Conservation (phyloP, 2,113 vertebrate genomes). For the Apus apus region DNA sequence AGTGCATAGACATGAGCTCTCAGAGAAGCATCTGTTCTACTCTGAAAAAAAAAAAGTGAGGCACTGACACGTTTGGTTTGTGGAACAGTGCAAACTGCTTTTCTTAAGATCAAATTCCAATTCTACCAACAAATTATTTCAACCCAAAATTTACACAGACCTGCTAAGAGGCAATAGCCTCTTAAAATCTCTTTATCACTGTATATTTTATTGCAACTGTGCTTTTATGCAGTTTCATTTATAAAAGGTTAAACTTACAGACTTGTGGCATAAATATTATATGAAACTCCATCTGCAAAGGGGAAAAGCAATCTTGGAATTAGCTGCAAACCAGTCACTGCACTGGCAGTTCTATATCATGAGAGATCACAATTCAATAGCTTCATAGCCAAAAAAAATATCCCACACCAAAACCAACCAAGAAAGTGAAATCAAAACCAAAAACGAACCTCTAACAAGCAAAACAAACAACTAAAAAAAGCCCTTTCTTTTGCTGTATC, state of each 20-base stretch:
- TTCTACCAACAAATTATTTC: background rate
- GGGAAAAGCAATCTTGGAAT: background rate
- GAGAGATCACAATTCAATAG: background rate
- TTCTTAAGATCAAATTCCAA: background rate
- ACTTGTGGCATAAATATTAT: background rate
- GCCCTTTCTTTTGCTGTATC: background rate
- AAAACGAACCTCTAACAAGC: background rate
- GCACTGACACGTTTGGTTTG: background rate
- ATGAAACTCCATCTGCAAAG: background rate
- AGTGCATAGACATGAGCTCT: rapidly evolving
- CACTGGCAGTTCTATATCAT: background rate
- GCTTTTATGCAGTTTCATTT: background rate
- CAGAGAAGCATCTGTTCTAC: background rate
- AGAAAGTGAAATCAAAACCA: background rate
- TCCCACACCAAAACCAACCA: background rate
- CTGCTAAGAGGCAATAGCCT: background rate
- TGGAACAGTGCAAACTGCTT: background rate
- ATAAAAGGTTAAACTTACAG: background rate
- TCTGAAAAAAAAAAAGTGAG: background rate
- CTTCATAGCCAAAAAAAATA: background rate
- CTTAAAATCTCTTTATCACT: background rate
- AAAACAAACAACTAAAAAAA: background rate
- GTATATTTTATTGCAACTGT: background rate
- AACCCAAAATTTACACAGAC: background rate
- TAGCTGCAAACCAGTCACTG: background rate